These are phyloP conservation scores for Melinaea menophilus DNA, from an alignment of 2,888 invertebrate species.

Conservation along the genomic window DNA sequence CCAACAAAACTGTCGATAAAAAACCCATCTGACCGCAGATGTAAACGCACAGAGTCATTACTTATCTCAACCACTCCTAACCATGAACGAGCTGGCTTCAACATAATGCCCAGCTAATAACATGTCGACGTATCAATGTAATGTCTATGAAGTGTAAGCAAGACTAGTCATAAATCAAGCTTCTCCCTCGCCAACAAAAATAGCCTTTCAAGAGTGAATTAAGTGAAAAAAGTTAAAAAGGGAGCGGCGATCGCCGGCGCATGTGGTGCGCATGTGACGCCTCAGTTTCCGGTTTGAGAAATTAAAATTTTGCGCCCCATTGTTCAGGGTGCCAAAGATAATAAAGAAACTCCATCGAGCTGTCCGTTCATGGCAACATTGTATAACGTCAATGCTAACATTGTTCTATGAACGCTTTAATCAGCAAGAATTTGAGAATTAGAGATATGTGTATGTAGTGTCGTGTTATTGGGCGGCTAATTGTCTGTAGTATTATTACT, in stretches of 20 bases:
- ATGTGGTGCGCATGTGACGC: constrained; percentile 70
- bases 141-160: constrained; percentile 26
- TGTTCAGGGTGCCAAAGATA: constrained; percentile 43
- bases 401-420: neutral
- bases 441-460: too few relatives aligned
- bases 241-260: constrained; percentile 58
- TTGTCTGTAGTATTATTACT: too few relatives aligned
- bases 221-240: constrained; percentile 62
- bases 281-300: constrained; percentile 65
- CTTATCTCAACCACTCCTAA: constrained; percentile 58
- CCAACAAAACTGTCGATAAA: constrained; percentile 59
- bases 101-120: constrained; percentile 43
- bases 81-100: constrained; percentile 57
- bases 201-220: constrained; percentile 54
- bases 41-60: constrained; percentile 54
- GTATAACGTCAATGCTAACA: neutral
- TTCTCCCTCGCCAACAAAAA: constrained; percentile 60
- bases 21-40: constrained; percentile 47
- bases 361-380: neutral
- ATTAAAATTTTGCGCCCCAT: constrained; percentile 59
- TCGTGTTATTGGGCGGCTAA: too few relatives aligned
- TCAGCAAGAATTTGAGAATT: neutral
- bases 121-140: constrained; percentile 35
- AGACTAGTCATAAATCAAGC: constrained; percentile 56
- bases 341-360: constrained; percentile 2